A percentile compares a stretch with the other conserved stretches of the same genome.
These are phyloP conservation scores for Pogonomyrmex barbatus DNA, from an alignment of 1,140 invertebrate genomes.

Conservation along the genomic window DNA sequence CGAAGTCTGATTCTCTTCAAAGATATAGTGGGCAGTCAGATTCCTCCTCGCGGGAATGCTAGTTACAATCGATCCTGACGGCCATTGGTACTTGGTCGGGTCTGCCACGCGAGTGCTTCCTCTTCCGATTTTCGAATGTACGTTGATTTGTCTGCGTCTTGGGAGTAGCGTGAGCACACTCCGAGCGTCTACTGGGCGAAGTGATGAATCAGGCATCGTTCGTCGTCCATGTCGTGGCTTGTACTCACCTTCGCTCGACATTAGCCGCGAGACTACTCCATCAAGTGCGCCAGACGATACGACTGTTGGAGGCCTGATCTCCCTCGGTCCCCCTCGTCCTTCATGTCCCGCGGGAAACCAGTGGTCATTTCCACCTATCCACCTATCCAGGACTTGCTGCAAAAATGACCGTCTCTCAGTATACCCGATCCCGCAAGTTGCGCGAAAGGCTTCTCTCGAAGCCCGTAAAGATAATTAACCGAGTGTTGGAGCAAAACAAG, in stretches of 20 bases:
- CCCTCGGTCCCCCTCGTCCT: slow-evolving; percentile 27
- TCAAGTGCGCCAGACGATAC: slow-evolving; percentile 77
- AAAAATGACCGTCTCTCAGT: slow-evolving; percentile 32
- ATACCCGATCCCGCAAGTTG: neutral
- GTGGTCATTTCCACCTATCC: slow-evolving; percentile 69
- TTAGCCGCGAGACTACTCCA: slow-evolving; percentile 82
- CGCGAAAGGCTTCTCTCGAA: neutral
- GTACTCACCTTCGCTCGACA: slow-evolving; percentile 77
- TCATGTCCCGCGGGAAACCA: slow-evolving; percentile 61
- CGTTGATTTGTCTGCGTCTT: slow-evolving; percentile 77
- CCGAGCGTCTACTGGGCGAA: slow-evolving; percentile 29
- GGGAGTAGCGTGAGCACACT: slow-evolving; percentile 69
- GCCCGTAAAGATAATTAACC: slow-evolving; percentile 30
- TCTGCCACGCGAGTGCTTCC: slow-evolving; percentile 19
- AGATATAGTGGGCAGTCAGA: slow-evolving; percentile 37
- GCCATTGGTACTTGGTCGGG: slow-evolving; percentile 8
- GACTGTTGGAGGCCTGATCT: slow-evolving; percentile 61
- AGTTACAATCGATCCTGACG: slow-evolving; percentile 58
- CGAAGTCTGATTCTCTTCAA: slow-evolving; percentile 33
- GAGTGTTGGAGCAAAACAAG: neutral
- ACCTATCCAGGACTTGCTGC: slow-evolving; percentile 22
- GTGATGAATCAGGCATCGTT: slow-evolving; percentile 80
- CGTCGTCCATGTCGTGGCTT: slow-evolving; percentile 74
- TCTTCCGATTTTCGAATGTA: slow-evolving; percentile 59
- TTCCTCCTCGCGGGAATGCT: slow-evolving; percentile 14